Percentiles rank a stretch among this genome's conserved stretches.
Evolutionary conservation across 2,888 invertebrate genomes (phyloP).

Genomic region (Callyntrura guangdongensis): DNA sequence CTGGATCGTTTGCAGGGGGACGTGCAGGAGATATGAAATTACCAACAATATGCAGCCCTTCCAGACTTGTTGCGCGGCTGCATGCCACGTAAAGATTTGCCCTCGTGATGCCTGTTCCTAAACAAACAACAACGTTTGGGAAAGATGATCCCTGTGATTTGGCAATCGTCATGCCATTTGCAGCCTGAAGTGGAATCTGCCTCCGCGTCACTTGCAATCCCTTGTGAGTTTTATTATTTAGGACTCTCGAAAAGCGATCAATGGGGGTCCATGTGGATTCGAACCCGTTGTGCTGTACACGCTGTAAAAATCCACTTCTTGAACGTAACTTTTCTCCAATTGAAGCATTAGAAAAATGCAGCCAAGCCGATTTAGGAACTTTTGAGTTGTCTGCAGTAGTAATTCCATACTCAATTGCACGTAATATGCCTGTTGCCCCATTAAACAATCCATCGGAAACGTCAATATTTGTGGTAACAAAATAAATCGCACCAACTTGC

Average conservation of each 20-base stretch:
- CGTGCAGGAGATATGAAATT: constrained; percentile 45
- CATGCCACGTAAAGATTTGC: constrained; percentile 78
- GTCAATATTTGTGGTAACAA: constrained; percentile 80
- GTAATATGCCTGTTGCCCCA: constrained; percentile 79
- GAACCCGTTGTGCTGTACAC: not conserved
- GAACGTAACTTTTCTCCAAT: constrained; percentile 55
- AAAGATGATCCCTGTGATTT: constrained; percentile 83
- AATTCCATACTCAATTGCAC: constrained; percentile 65
- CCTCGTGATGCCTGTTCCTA: not conserved
- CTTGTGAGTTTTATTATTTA: not conserved
- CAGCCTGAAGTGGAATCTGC: constrained; percentile 82
- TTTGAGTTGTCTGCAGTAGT: not conserved
- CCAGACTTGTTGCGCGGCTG: constrained; percentile 67
- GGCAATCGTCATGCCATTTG: constrained; percentile 82
- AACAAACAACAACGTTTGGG: constrained; percentile 56
- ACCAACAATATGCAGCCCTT: constrained; percentile 72
- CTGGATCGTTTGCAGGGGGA: constrained; percentile 34
- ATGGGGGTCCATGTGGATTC: constrained; percentile 5
- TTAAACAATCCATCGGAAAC: constrained; percentile 81
- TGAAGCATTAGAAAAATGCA: constrained; percentile 63
- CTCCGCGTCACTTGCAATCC: constrained; percentile 44
- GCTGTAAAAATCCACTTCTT: not conserved
- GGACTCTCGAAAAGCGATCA: not conserved
- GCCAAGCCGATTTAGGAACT: constrained; percentile 37
- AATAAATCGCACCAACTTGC: constrained; percentile 81